These are phyloP conservation scores for Ectemnius cavifrons DNA, from an alignment of 2,888 invertebrate species.

Conservation along the genomic window DNA sequence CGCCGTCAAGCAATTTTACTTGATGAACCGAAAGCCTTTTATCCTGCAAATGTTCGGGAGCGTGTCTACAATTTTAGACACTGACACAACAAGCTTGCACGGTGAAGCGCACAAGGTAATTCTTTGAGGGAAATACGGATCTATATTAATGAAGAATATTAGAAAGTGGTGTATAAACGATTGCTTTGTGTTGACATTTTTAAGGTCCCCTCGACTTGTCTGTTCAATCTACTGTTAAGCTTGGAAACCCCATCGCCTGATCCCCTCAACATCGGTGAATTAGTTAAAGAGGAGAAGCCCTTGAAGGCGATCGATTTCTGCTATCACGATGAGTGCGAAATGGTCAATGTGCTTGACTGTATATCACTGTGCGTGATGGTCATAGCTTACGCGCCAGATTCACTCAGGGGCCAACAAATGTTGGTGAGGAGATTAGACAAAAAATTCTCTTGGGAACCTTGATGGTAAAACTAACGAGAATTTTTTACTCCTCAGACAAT, in stretches of 20 bases:
- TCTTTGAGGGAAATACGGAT: neutral
- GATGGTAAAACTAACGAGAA: neutral
- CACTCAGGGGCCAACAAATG: conserved; percentile 94
- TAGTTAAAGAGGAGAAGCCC: conserved; percentile 94
- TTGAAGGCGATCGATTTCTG: conserved; percentile 98
- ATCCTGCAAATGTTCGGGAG: conserved; percentile 99
- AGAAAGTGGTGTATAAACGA: neutral
- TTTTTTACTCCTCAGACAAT: conserved; percentile 85
- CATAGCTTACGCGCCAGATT: conserved; percentile 98
- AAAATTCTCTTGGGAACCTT: neutral
- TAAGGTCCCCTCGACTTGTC: conserved; percentile 91
- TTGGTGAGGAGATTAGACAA: conserved; percentile 80
- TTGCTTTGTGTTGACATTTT: conserved; percentile 28
- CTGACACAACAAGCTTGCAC: conserved; percentile 90
- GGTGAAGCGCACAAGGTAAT: conserved; percentile 94
- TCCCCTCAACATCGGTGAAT: conserved; percentile 93
- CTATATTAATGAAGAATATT: too few relatives aligned
- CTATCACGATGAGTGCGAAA: conserved; percentile 98
- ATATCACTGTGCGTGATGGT: conserved; percentile 99
- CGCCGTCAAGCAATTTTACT: conserved; percentile 98
- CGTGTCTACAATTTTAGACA: conserved; percentile 96
- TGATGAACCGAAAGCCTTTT: conserved; percentile 98
- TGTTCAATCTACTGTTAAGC: conserved; percentile 94
- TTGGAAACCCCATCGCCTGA: conserved; percentile 97
- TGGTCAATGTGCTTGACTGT: conserved; percentile 97